phyloP scores from a whole-genome alignment of 1,140 invertebrate genomes.

The Caenorhabditis briggsae region DNA sequence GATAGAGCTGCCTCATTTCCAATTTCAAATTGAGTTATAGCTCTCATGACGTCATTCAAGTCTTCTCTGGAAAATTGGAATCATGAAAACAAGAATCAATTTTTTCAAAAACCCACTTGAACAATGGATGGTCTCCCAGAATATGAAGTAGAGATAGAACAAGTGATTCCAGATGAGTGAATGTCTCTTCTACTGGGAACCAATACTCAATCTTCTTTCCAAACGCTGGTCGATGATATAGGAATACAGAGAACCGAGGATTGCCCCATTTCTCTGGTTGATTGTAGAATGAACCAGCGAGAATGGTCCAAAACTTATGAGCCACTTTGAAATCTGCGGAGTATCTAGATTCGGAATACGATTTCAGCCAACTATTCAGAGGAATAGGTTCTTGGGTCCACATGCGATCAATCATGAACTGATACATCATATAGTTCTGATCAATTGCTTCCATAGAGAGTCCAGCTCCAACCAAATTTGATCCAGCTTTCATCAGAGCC shows the following conservation, averaged over 20 bases:
- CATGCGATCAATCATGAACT: constrained; percentile 62
- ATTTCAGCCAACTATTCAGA: constrained; percentile 44
- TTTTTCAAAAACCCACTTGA: constrained; percentile 2
- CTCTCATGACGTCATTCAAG: constrained; percentile 52
- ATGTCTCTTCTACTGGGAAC: constrained; percentile 57
- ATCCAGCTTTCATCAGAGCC: constrained; percentile 42
- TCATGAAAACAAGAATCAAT: neutral
- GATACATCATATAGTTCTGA: constrained; percentile 63
- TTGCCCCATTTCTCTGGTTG: constrained; percentile 44
- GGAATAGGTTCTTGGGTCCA: constrained; percentile 47
- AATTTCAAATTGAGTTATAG: constrained; percentile 38
- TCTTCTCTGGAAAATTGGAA: constrained; percentile 43
- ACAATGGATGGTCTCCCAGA: constrained; percentile 26
- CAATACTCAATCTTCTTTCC: constrained; percentile 59
- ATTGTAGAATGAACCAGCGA: constrained; percentile 52
- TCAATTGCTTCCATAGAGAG: constrained; percentile 63
- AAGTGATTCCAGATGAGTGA: neutral
- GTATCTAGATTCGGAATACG: constrained; percentile 53
- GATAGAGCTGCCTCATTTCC: constrained; percentile 44
- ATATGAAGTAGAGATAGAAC: neutral
- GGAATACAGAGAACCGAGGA: constrained; percentile 38
- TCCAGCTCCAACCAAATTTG: constrained; percentile 53
- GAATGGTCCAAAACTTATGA: constrained; percentile 46
- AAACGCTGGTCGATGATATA: constrained; percentile 19
- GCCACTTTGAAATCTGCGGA: neutral